phyloP scores from a whole-genome alignment of 35 echinoderm and acorn worm genomes.

The Patiria miniata region DNA sequence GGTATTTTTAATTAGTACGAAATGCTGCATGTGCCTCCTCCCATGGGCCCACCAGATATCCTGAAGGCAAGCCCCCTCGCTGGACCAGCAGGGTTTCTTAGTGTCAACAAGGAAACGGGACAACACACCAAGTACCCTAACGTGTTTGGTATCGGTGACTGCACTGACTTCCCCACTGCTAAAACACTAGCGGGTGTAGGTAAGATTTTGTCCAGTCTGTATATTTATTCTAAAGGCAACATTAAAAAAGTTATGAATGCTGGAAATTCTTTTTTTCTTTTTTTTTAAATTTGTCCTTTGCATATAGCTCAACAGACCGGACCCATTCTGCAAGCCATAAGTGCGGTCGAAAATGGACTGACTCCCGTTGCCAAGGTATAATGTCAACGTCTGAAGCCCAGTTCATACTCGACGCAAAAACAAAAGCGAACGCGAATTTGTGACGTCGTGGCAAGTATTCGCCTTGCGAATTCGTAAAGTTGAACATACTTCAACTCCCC shows the following conservation, averaged over 20 bases:
- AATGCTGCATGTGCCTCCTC: conserved; percentile 81
- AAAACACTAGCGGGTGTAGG: conserved; percentile 87
- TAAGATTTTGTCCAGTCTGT: conserved; percentile 41
- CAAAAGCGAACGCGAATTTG: background rate
- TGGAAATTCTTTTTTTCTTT: conserved; percentile 3
- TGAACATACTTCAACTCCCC: too few species aligned
- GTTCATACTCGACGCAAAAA: too few species aligned
- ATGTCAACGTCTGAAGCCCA: background rate
- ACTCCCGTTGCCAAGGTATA: conserved; percentile 48
- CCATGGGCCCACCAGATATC: conserved; percentile 79
- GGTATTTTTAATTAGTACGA: conserved; percentile 53
- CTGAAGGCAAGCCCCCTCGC: conserved; percentile 74
- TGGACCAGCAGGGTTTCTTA: conserved; percentile 59
- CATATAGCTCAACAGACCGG: conserved; percentile 79
- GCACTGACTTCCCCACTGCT: conserved; percentile 91
- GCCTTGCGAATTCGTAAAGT: too few species aligned
- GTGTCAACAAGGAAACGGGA: conserved; percentile 69
- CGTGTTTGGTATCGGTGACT: conserved; percentile 92
- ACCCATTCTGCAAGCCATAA: conserved; percentile 57
- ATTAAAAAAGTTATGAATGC: too few species aligned
- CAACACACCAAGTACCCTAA: conserved; percentile 96
- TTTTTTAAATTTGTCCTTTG: background rate
- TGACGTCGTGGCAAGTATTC: too few species aligned
- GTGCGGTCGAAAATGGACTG: conserved; percentile 61
- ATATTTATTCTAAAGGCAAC: too few species aligned